A percentile compares a stretch with the other conserved stretches of the same genome.
Evolutionary conservation across 2,113 vertebrate genomes (phyloP).

Genomic region (Carettochelys insculpta): DNA sequence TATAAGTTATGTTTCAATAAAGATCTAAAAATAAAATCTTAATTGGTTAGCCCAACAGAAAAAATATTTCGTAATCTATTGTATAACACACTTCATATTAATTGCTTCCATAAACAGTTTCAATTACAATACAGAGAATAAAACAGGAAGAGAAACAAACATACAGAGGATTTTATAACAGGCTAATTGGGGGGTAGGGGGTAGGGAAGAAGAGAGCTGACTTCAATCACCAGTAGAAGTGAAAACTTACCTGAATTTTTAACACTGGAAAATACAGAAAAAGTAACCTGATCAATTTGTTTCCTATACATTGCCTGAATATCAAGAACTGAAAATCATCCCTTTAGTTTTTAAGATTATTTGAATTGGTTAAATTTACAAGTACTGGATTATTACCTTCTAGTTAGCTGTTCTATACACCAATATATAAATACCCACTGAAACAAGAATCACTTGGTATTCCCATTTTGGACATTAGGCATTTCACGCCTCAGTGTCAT

Average conservation of each 20-base stretch:
- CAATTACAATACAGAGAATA: conserved; percentile 53
- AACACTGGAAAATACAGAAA: neutral
- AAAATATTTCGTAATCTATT: conserved; percentile 47
- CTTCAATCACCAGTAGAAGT: neutral
- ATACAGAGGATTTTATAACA: conserved; percentile 18
- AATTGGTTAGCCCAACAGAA: conserved; percentile 52
- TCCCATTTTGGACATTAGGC: neutral
- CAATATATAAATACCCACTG: neutral
- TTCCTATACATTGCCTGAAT: neutral
- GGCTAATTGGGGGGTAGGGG: too few relatives aligned
- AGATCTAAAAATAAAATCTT: conserved; percentile 57
- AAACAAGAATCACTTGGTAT: neutral
- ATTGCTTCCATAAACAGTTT: conserved; percentile 63
- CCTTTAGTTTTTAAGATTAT: neutral
- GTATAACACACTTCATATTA: conserved; percentile 28
- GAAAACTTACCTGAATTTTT: neutral
- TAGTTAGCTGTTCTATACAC: rapidly evolving
- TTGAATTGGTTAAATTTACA: neutral
- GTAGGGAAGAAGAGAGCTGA: neutral
- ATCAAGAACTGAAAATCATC: neutral
- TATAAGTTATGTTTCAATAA: conserved; percentile 24
- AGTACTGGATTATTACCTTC: neutral
- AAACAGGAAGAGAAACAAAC: conserved; percentile 69
- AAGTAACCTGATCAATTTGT: neutral
- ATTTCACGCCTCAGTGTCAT: neutral